These are phyloP conservation scores for Phoxinus phoxinus DNA, from an alignment of 2,113 vertebrate species.

Conservation along the genomic window DNA sequence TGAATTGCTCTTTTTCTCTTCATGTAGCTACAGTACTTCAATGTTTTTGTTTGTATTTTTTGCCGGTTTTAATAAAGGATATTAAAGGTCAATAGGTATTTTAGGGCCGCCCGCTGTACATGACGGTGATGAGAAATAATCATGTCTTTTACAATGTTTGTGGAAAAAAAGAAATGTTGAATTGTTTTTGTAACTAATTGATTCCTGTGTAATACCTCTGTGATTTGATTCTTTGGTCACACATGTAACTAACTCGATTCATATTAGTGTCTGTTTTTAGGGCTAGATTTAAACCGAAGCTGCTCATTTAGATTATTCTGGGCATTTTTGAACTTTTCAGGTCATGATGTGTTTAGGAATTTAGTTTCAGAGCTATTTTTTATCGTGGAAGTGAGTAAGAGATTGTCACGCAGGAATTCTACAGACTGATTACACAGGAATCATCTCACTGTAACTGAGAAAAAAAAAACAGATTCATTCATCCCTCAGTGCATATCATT, in stretches of 20 bases:
- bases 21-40: constrained; percentile 53
- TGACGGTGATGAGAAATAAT: constrained; percentile 52
- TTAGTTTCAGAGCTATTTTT: constrained; percentile 35
- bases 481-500: constrained; percentile 70
- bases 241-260: constrained; percentile 44
- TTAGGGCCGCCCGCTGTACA: constrained; percentile 69
- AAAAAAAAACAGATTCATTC: constrained; percentile 46
- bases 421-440: constrained; percentile 70
- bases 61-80: constrained; percentile 70
- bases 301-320: constrained; percentile 44
- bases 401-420: constrained; percentile 28
- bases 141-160: constrained; percentile 74
- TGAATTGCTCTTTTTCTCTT: constrained; percentile 65
- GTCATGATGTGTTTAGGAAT: constrained; percentile 35
- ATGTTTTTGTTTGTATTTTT: constrained; percentile 57
- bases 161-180: constrained; percentile 70
- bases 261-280: constrained; percentile 15
- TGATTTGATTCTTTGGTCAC: constrained; percentile 63
- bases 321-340: constrained; percentile 49
- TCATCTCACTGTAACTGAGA: constrained; percentile 65
- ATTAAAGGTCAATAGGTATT: constrained; percentile 62
- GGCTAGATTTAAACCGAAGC: constrained; percentile 35
- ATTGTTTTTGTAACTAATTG: constrained; percentile 74
- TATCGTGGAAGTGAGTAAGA: not conserved
- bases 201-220: constrained; percentile 74